Base-by-base conservation (phyloP, 2,113 vertebrate genomes). In the Saguinus imperator region DNA sequence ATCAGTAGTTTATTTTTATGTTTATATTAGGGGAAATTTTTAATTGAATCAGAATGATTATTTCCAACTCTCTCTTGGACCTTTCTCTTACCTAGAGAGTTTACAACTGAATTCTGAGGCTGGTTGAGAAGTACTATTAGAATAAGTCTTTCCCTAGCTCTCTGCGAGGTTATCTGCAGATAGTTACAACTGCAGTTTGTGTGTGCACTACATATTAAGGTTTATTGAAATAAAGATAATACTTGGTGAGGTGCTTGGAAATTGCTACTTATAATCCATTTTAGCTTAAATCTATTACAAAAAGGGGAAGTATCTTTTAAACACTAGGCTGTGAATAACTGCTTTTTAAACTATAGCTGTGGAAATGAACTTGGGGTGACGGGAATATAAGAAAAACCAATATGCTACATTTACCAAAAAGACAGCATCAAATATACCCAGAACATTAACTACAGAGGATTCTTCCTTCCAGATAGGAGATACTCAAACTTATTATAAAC, bases 341-440 rank as follows among this genome's bases (percentile, higher is more conserved):
- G 55, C 25, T 86, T 95, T 68, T 68, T 82, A 94, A 91, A 7
- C 32, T 73, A 57, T 18, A 86, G n/a, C 57, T 91, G 72, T 52
- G 12, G n/a, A 66, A 40, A 52, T 93, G 29, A 85, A 73, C 50
- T 84, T 82, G 40, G 29, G 66, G 20, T 79, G 32, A 70, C 83
- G 43, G 27, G 11, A 84, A n/a, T 70, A 73, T 21, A 89, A 94
- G 55, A 87, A 81, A 91, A 79, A 83, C 66, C 3, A 61, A 2
- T 90, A 61, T 64, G 37, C 40, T 98, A 40, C 64, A 84, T 90
- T 81, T 98, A 92, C 75, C 43, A 55, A 7, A 96, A 92, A 9
- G 27, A 52, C 0, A 55, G 7, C 29, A 95, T 96, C 70, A 64
- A 90, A 97, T 58, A 75, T 58, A 57, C 3, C 16, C 40, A 68